Conservation (phyloP, 2,888 invertebrate genomes). For the Nephrotoma flavescens region DNA sequence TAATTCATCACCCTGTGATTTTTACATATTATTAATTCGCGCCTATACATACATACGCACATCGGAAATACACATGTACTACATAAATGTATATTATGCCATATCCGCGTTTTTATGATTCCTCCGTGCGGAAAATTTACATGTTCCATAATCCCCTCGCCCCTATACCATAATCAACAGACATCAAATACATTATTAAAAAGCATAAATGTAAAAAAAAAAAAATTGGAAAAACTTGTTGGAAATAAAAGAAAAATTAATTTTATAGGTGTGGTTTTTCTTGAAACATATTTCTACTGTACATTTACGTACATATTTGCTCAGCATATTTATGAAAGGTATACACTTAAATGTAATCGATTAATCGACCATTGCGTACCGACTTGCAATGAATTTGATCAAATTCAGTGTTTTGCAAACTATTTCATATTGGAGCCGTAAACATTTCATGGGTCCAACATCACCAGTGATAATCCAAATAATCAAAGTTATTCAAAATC, state of each 20-base stretch:
- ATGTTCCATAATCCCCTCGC: too few relatives aligned
- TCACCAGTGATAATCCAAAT: too few relatives aligned
- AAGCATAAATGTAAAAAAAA: background rate
- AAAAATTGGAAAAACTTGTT: background rate
- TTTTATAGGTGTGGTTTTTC: background rate
- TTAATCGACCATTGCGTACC: too few relatives aligned
- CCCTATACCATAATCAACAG: background rate
- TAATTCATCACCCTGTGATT: too few relatives aligned
- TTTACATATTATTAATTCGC: too few relatives aligned
- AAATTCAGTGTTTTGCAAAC: too few relatives aligned
- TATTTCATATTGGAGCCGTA: too few relatives aligned
- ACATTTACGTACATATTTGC: background rate
- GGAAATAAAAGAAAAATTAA: background rate
- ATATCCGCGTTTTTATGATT: background rate
- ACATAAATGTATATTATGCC: background rate
- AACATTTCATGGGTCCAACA: too few relatives aligned
- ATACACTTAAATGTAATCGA: background rate
- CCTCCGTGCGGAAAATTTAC: too few relatives aligned
- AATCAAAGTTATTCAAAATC: too few relatives aligned
- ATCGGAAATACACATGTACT: background rate
- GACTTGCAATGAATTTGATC: too few relatives aligned
- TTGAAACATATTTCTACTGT: background rate
- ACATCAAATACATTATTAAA: background rate
- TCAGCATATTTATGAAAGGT: background rate
- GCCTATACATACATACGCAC: background rate